Conservation (phyloP, 2,797 vertebrate genomes). For the Falco berigora region DNA sequence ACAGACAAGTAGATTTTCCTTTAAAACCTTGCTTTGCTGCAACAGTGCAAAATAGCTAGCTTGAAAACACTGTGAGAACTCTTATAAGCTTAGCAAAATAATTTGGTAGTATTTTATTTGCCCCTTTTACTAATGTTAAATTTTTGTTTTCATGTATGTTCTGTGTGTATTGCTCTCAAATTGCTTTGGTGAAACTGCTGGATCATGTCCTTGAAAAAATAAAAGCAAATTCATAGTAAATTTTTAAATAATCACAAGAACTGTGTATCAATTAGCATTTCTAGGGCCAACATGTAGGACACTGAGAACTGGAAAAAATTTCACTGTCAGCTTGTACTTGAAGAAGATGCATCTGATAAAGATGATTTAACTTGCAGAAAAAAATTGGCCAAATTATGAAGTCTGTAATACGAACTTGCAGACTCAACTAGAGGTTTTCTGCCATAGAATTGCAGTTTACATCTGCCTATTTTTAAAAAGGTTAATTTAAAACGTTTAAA, state of each 20-base stretch:
- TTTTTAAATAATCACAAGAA: constrained; percentile 43
- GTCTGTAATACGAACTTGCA: background rate
- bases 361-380: constrained; percentile 11
- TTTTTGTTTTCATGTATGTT: background rate
- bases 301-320: constrained; percentile 51
- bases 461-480: background rate
- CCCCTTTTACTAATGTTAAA: background rate
- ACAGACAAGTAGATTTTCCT: background rate
- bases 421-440: background rate
- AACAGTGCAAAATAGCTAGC: background rate
- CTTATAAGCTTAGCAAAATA: background rate
- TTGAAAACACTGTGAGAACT: background rate
- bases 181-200: background rate
- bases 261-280: constrained; percentile 27
- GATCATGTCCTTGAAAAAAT: background rate
- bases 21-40: background rate
- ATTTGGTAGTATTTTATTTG: background rate
- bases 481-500: background rate
- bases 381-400: constrained; percentile 30
- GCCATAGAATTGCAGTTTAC: background rate
- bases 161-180: background rate
- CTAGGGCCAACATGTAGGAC: constrained; percentile 34
- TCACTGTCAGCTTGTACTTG: constrained; percentile 50
- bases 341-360: constrained; percentile 42
- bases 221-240: background rate